Base-by-base conservation (phyloP, 2,113 vertebrate genomes). In the Apteryx owenii region DNA sequence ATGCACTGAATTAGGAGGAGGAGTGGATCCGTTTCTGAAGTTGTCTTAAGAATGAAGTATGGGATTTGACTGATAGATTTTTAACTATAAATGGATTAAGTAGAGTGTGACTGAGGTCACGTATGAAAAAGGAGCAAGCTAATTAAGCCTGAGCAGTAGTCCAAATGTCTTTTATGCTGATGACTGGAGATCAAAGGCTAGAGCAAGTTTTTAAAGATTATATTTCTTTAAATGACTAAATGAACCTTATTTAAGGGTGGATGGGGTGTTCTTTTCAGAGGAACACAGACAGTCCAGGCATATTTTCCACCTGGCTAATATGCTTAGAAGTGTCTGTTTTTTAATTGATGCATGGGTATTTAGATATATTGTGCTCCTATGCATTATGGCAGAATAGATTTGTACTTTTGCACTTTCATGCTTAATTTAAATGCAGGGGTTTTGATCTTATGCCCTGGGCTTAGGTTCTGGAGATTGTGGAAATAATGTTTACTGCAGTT, bases 31-130 rank as follows among this genome's bases (percentile, higher is more conserved):
- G 8, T 88, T 95, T 95, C 82, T 95, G 81, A 95, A 95, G 66
- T 89, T 96, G 89, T 88, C 60, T 86, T 79, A 56, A 88, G 64
- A 95, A 85, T 81, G 88, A 96, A 96, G 31, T 96, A 95, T 95
- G 93, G 88, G 95, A 96, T 97, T 96, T 96, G 95, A 88, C 91
- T 97, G 95, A 94, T 95, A 96, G 95, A 93, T 96, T 97, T 97
- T 91, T 88, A 97, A 95, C 51, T 80, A 84, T 96, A 97, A 96
- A 96, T 96, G 95, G 93, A 96, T 97, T 97, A 96, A 97, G 96
- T 93, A 91, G 92, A 95, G 82, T 91, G 85, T 96, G 94, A 94
- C 96, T 96, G 88, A 96, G 94, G 96, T 97, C 91, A 84, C 56
- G 80, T 88, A 86, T 96, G 81, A 96, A 95, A 95, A 93, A 88